A percentile compares a stretch with the other conserved stretches of the same genome.
Conservation (phyloP, 2,797 vertebrate species). For the Alectoris magna region DNA sequence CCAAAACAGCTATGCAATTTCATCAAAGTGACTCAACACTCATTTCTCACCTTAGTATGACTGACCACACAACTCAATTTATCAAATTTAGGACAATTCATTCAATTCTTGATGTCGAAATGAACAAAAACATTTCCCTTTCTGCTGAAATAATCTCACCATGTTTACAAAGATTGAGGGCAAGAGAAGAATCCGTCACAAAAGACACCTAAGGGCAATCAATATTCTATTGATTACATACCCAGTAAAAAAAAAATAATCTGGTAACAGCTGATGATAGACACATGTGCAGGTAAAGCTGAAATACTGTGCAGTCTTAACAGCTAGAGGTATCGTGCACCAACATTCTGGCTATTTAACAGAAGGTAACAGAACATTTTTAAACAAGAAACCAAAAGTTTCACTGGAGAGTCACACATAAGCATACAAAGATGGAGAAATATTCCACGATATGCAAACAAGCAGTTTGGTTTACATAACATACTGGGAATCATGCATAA, state of each 20-base stretch:
- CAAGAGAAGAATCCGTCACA: not conserved
- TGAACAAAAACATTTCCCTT: not conserved
- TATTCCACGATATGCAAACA: not conserved
- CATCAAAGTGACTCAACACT: not conserved
- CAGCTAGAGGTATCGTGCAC: not conserved
- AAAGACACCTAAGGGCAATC: not conserved
- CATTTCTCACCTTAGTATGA: not conserved
- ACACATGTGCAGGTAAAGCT: not conserved
- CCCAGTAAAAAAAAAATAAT: not conserved
- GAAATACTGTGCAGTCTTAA: not conserved
- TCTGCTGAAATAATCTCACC: not conserved
- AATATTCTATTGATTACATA: not conserved
- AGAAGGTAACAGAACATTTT: not conserved
- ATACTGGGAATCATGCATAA: not conserved
- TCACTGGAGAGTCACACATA: not conserved
- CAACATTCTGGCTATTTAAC: not conserved
- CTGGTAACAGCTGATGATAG: constrained; percentile 12
- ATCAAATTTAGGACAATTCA: not conserved
- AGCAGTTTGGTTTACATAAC: not conserved
- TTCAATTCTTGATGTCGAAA: not conserved
- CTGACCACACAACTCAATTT: not conserved
- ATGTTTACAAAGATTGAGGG: not conserved
- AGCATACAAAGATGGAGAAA: not conserved
- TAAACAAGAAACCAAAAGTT: not conserved
- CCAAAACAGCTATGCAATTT: not conserved